These are phyloP conservation scores for Raja brachyura DNA, from an alignment of 2,113 vertebrate species.

Conservation along the genomic window DNA sequence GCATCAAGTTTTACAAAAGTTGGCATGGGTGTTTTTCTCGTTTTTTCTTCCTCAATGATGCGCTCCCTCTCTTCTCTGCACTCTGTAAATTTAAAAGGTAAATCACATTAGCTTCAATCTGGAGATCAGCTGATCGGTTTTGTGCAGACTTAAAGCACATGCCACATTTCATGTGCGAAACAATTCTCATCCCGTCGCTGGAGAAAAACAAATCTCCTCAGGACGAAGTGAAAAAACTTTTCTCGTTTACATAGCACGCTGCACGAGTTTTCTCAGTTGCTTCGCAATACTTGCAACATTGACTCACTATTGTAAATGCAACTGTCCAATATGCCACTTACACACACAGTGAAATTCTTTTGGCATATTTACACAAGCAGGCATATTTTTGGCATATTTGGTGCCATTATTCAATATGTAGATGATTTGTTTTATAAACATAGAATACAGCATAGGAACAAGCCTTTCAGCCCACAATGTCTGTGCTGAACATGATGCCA, in stretches of 20 bases:
- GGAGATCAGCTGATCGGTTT: background rate
- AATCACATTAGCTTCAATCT: background rate
- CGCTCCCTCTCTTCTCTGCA: constrained; percentile 47
- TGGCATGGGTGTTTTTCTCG: constrained; percentile 35
- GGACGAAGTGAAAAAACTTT: background rate
- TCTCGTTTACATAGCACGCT: background rate
- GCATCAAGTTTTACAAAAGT: background rate
- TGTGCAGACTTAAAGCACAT: background rate
- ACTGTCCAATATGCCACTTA: no score
- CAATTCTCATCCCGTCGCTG: background rate
- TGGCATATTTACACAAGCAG: no score
- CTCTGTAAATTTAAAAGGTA: constrained; percentile 34
- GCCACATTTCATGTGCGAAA: background rate
- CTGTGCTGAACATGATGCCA: no score
- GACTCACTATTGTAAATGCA: background rate
- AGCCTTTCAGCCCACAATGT: no score
- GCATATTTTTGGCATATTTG: no score
- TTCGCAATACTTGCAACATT: background rate
- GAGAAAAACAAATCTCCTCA: background rate
- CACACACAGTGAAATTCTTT: no score
- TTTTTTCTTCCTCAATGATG: constrained; percentile 46
- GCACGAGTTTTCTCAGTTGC: background rate
- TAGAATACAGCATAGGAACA: no score
- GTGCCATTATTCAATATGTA: no score
- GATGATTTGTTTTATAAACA: no score